Evolutionary conservation across 2,113 vertebrate species (phyloP).

Genomic region (Phylloscopus whistleri): DNA sequence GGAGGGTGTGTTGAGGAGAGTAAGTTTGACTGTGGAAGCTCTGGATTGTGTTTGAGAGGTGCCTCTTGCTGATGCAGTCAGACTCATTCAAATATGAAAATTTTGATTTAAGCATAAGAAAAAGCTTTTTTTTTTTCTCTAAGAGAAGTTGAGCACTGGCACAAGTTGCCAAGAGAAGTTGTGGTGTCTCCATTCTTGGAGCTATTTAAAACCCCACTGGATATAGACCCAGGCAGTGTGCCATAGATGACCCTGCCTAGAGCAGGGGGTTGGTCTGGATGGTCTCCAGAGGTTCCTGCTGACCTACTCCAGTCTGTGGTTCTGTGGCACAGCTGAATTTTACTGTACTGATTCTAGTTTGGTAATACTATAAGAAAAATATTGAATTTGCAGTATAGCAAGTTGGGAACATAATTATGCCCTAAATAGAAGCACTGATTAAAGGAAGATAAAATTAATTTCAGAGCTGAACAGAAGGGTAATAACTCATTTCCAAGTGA

Average conservation of each 20-base stretch:
- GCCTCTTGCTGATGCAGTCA: not conserved
- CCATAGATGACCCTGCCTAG: not conserved
- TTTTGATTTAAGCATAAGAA: not conserved
- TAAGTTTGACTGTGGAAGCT: not conserved
- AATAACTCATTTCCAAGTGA: slow-evolving; percentile 9
- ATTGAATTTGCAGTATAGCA: not conserved
- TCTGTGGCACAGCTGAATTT: not conserved
- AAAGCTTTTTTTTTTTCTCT: not conserved
- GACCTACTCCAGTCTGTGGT: not conserved
- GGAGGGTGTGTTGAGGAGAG: accelerated
- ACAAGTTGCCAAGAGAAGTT: not conserved
- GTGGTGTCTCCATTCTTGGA: not conserved
- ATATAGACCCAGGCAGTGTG: not conserved
- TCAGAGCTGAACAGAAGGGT: not conserved
- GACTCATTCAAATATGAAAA: not conserved
- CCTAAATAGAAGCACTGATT: slow-evolving; percentile 1
- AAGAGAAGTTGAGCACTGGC: not conserved
- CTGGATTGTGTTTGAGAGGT: not conserved
- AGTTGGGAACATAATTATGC: not conserved
- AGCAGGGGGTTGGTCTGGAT: not conserved
- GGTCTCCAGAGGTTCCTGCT: not conserved
- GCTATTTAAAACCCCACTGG: not conserved
- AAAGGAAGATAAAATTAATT: slow-evolving; percentile 29
- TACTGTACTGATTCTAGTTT: not conserved
- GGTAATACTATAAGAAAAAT: not conserved